A percentile compares a stretch with the other conserved stretches of the same genome.
Conservation (phyloP, 2,888 invertebrate species). For the Mythimna pallens region DNA sequence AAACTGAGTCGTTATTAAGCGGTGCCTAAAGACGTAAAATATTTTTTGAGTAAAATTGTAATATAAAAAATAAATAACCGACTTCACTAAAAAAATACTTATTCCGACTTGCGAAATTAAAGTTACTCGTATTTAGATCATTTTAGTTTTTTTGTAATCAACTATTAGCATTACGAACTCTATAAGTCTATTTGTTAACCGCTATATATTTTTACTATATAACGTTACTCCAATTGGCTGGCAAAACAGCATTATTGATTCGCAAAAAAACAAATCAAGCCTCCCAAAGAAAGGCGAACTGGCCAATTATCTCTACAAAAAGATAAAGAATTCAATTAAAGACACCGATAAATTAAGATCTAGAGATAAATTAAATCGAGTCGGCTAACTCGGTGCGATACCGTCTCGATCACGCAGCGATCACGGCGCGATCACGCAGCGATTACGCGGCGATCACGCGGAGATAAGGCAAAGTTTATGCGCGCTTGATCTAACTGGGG, state of each 20-base stretch:
- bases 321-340: slow-evolving; percentile 60
- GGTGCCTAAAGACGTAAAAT: too few species aligned
- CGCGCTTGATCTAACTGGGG: slow-evolving; percentile 31
- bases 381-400: slow-evolving; percentile 43
- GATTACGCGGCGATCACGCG: slow-evolving; percentile 38
- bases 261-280: slow-evolving; percentile 25
- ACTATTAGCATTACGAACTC: neutral
- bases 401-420: slow-evolving; percentile 49
- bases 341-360: slow-evolving; percentile 50
- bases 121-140: too few species aligned
- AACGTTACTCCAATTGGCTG: neutral
- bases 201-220: too few species aligned
- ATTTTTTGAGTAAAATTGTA: too few species aligned
- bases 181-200: neutral
- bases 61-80: too few species aligned
- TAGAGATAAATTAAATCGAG: slow-evolving; percentile 49
- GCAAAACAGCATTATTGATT: neutral
- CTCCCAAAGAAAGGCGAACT: neutral
- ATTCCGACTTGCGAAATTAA: too few species aligned
- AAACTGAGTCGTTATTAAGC: too few species aligned
- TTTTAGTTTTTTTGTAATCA: too few species aligned
- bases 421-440: slow-evolving; percentile 30
- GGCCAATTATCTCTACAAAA: slow-evolving; percentile 20
- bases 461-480: slow-evolving; percentile 47
- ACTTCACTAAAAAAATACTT: too few species aligned